These are phyloP conservation scores for Akabosia matsudoensis DNA, from an alignment of 1,140 invertebrate genomes.

Conservation along the genomic window DNA sequence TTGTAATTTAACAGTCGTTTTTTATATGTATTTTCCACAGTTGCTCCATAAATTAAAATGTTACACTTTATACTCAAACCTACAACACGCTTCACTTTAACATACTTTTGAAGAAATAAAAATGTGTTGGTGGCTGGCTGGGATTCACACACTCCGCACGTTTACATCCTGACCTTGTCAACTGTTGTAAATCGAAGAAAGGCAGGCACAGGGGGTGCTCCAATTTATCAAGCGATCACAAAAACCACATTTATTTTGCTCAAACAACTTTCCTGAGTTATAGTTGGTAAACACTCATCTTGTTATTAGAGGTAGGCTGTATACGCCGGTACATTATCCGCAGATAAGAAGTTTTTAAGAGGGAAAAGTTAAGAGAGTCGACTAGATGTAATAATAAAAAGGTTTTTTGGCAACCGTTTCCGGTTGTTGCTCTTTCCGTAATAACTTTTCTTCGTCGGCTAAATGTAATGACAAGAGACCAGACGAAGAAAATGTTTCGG, in stretches of 20 bases:
- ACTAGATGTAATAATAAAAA: not conserved
- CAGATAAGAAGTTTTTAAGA: not conserved
- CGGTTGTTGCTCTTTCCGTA: not conserved
- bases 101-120: no score
- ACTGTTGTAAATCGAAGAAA: constrained; percentile 10
- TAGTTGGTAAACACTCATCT: not conserved
- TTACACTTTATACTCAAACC: no score
- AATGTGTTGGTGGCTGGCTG: no score
- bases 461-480: not conserved
- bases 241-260: not conserved
- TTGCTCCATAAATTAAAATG: no score
- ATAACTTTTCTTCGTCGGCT: not conserved
- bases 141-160: no score
- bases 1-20: no score
- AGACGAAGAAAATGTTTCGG: not conserved
- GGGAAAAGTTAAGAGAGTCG: no score
- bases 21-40: no score
- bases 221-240: not conserved
- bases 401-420: not conserved
- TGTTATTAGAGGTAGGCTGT: not conserved
- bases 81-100: no score
- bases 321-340: no score
- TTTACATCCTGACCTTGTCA: constrained; percentile 5
- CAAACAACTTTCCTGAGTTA: not conserved
- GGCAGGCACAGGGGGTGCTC: constrained; percentile 1